Evolutionary conservation across 2,797 vertebrate genomes (phyloP), one percentile per base, ranked within the genome.

Genomic region (Acrossocheilus wenchowensis): DNA sequence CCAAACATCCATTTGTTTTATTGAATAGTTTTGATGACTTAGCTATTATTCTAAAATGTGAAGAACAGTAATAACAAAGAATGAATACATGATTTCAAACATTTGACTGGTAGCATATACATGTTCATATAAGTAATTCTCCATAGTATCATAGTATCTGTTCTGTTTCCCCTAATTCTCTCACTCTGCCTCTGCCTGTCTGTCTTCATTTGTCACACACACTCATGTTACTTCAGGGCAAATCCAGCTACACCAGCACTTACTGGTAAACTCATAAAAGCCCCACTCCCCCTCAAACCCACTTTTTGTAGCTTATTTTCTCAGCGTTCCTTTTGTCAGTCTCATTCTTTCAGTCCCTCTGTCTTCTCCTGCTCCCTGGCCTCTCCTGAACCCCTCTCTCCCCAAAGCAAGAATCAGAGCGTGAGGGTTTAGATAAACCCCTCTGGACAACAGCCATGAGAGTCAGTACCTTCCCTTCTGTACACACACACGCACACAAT

Each of bases 311-410:
- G 64, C 66, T 72, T 79, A 34, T 85, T 80, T 85, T 80, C 77
- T 85, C 84, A 75, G 57, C 43, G 7, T 81, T 86, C 5, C 78
- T 75, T 72, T 86, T 86, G 85, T 86, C 85, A 66, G 19, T 39
- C 78, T 74, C 78, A 66, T 86, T 86, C 78, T 86, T 74, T 86
- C 45, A 75, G 57, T 81, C 64, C 64, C 48, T 62, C 77, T 19
- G 77, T 80, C 52, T 85, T 81, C 78, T 54, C 41, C 69, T 54
- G 57, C 78, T 43, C 79, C 45, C 57, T 81, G 69, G 85, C 85
- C 85, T 81, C 85, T 81, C 71, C 50, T 81, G 85, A 75, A 81
- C 85, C 78, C 54, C 69, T 74, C 57, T 75, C 57, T 81, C 78
- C 57, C 69, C 34, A 79, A 50, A 86, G 69, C 68, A 81, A 86